Conservation (phyloP, 2,797 vertebrate genomes). For the Acrocephalus scirpaceus region DNA sequence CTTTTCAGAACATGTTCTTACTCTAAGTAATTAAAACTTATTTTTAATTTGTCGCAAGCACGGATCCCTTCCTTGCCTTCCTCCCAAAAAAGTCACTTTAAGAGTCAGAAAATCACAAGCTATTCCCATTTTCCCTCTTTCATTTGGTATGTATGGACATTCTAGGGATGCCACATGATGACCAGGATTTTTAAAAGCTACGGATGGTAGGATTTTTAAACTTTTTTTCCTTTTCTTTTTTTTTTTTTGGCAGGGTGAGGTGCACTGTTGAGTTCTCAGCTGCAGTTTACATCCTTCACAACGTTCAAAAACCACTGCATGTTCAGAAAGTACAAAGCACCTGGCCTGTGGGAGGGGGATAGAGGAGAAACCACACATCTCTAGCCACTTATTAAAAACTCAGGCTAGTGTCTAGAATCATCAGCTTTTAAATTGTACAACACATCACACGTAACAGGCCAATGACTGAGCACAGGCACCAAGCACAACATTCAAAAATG, state of each 20-base stretch:
- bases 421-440: background rate
- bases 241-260: background rate
- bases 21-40: slow-evolving; percentile 57
- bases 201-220: accelerated
- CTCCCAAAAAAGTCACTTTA: background rate
- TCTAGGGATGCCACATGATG: background rate
- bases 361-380: slow-evolving; percentile 4
- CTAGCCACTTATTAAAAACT: background rate
- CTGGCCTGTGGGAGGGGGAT: slow-evolving; percentile 4
- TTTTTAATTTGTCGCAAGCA: background rate
- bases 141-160: background rate
- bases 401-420: background rate
- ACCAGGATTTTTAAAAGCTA: background rate
- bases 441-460: background rate
- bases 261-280: background rate
- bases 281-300: slow-evolving; percentile 14
- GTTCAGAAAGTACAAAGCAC: slow-evolving; percentile 41
- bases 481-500: background rate
- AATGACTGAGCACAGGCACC: background rate
- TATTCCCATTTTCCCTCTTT: background rate
- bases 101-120: background rate
- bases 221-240: accelerated
- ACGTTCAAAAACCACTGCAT: slow-evolving; percentile 7
- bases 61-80: background rate
- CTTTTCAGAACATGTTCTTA: slow-evolving; percentile 63